Evolutionary conservation across 2,113 vertebrate genomes (phyloP), one percentile per base, ranked within the genome.

Genomic region (Serinus canaria): DNA sequence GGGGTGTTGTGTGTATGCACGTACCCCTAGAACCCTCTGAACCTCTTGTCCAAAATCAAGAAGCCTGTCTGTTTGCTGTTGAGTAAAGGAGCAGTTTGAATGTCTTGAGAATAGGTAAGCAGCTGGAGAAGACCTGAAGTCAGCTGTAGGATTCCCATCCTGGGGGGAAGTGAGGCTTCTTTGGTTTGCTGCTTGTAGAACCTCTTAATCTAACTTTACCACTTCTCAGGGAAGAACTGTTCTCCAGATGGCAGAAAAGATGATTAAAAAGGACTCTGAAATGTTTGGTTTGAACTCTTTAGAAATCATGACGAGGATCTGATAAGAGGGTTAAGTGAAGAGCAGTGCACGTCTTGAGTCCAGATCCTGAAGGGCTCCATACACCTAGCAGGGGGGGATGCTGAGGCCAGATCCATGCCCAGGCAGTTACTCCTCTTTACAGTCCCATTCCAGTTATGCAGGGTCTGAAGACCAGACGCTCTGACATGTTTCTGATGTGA

Each of bases 221-320:
- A 17, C 55, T 94, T 91, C 68, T 93, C 60, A 46, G 44, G 67
- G 35, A 76, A 92, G 80, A 94, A 46, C 67, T 93, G 75, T 74
- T 50, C 35, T 93, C 91, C 90, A 88, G 55, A 88, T 93, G 82
- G 63, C 64, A 77, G 75, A 63, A 79, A 85, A 82, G 35, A 35
- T 9, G 7, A 73, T 87, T 72, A 82, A 92, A 80, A 87, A 74
- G 37, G 30, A 55, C 46, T 74, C 47, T 70, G 79, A 90, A 95
- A 52, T 55, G 27, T 63, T 93, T 93, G 33, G 82, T 94, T 90
- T 96, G 90, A 93, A 85, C 78, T 87, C 43, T 59, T 84, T 31
- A 73, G 75, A 83, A 86, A 37, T 67, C n/a, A 78, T 12, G 15
- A 49, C 10, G 15, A 70, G 47, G 19, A 60, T 86, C 76, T 93